A percentile compares a stretch with the other conserved stretches of the same genome.
Evolutionary conservation across 2,888 invertebrate genomes (phyloP).

Genomic region (Nineta flava): DNA sequence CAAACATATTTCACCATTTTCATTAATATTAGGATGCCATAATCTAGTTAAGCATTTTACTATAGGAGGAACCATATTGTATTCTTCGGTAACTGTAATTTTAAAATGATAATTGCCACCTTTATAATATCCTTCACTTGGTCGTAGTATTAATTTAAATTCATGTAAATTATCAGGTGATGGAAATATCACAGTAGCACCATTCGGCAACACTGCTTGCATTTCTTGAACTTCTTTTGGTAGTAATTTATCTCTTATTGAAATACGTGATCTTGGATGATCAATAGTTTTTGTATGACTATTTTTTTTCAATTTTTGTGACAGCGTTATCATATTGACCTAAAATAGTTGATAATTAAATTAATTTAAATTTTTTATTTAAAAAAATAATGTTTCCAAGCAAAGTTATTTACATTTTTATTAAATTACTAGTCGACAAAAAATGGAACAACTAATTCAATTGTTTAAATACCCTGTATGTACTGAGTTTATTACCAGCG

Average conservation of each 20-base stretch:
- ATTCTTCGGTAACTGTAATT: slow-evolving; percentile 79
- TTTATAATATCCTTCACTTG: slow-evolving; percentile 73
- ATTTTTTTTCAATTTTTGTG: slow-evolving; percentile 54
- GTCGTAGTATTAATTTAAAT: slow-evolving; percentile 60
- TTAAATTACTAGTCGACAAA: no score
- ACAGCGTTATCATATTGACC: slow-evolving; percentile 49
- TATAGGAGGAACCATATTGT: slow-evolving; percentile 92
- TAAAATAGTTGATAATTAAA: neutral
- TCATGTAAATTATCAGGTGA: slow-evolving; percentile 56
- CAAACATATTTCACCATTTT: slow-evolving; percentile 76
- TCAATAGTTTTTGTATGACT: slow-evolving; percentile 23
- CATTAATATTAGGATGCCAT: slow-evolving; percentile 94
- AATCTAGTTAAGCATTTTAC: slow-evolving; percentile 82
- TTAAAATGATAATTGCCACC: slow-evolving; percentile 77
- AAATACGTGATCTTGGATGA: slow-evolving; percentile 36
- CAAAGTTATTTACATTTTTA: no score
- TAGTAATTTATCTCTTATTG: slow-evolving; percentile 61
- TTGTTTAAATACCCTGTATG: no score
- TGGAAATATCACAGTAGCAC: slow-evolving; percentile 64
- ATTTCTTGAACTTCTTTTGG: slow-evolving; percentile 49
- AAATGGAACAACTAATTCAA: no score
- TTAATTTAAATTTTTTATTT: neutral
- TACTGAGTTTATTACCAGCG: no score
- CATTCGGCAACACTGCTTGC: slow-evolving; percentile 47
- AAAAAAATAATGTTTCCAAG: neutral